phyloP scores from a whole-genome alignment of 2,797 vertebrate species.

The Psittacula echo region DNA sequence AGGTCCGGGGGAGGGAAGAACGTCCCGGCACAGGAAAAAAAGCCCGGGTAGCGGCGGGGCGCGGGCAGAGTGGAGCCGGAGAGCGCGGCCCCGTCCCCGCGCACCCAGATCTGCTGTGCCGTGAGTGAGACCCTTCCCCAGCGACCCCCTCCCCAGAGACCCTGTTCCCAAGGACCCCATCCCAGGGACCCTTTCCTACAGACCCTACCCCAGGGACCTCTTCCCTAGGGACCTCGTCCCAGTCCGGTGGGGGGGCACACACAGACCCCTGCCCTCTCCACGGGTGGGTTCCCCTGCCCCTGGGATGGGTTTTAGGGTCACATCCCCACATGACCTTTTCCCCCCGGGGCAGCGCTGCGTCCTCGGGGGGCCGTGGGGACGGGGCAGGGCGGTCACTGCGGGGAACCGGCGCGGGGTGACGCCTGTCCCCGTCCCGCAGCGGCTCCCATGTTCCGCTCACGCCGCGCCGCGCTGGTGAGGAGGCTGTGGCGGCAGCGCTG shows the following conservation, averaged over 20 bases:
- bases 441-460: conserved; percentile 62
- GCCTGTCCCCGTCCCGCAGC: background rate
- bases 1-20: conserved; percentile 49
- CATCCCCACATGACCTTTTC: background rate
- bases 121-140: conserved; percentile 26
- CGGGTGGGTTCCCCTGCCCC: background rate
- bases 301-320: background rate
- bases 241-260: too few relatives aligned
- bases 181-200: too few relatives aligned
- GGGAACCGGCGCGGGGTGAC: background rate
- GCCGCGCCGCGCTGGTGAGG: conserved; percentile 39
- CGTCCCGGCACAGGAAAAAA: conserved; percentile 52
- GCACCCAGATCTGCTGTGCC: background rate
- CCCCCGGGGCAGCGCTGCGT: rapidly evolving
- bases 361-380: too few relatives aligned
- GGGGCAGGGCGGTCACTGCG: too few relatives aligned
- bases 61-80: background rate
- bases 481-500: conserved; percentile 69
- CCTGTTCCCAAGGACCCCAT: too few relatives aligned
- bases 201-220: background rate
- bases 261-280: rapidly evolving
- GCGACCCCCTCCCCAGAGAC: too few relatives aligned
- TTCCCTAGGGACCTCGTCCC: background rate
- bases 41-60: background rate
- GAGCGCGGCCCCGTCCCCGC: background rate